Evolutionary conservation across 2,888 invertebrate species (phyloP), one percentile per base, ranked within the genome.

Genomic region (Cyclophora punctaria): DNA sequence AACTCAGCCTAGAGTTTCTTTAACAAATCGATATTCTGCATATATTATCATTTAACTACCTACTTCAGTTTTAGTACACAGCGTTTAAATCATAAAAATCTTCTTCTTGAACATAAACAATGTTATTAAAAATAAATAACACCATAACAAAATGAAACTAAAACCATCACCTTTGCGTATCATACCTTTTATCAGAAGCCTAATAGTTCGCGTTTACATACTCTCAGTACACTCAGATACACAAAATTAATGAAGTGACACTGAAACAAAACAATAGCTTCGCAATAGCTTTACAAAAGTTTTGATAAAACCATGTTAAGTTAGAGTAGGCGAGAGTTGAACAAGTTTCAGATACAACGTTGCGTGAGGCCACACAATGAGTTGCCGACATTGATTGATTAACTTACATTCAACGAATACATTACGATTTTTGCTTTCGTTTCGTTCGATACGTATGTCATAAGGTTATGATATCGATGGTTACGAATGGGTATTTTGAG

Each of bases 371-470:
- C 85, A 80, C 86, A 88, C 88, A 87, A 88, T 83, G 80, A 83
- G 83, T 79, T 73, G 77, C 58, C 69, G 87, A 86, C 87, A 64
- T 84, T 87, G 88, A 88, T 87, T 79, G 83, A 88, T 87, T 83
- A 72, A 73, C 72, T 64, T 71, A 77, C 83, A 83, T 85, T 84
- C 78, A 85, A 85, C 83, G 86, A 87, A 86, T 84, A 87, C 86
- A 87, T 87, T 88, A 88, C 81, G 80, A 87, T 86, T 88, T 86
- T 86, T 88, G 87, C 88, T 87, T 87, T 87, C 86, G 78, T 79
- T 78, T 75, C 76, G 71, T 83, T 83, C 80, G 83, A 86, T 87
- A 81, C 79, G 79, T 83, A 85, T 85, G 83, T 86, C 86, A 83
- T 82, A 80, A 87, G 83, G 86, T 83, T 87, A 84, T 85, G 87